Evolutionary conservation across 2,888 invertebrate species (phyloP).

Genomic region (Choreutis nemorana): DNA sequence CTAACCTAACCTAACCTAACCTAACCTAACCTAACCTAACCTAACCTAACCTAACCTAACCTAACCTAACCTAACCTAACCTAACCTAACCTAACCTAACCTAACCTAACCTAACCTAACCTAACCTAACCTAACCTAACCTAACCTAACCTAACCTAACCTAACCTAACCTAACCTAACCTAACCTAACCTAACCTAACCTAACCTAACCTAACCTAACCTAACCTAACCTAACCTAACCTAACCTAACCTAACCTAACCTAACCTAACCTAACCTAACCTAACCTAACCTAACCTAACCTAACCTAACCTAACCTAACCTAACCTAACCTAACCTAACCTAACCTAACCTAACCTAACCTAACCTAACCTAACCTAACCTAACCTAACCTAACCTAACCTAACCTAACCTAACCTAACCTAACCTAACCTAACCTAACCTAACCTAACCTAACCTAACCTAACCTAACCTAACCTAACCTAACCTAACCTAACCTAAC

Average conservation of each 20-base stretch:
- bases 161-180: constrained; percentile 3
- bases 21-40: constrained; percentile 3
- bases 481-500: constrained; percentile 3
- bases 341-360: constrained; percentile 3
- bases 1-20: constrained; percentile 3
- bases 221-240: constrained; percentile 3
- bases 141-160: constrained; percentile 3
- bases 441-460: constrained; percentile 3
- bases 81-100: constrained; percentile 3
- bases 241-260: constrained; percentile 3
- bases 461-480: constrained; percentile 3
- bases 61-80: constrained; percentile 3
- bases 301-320: constrained; percentile 3
- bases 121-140: constrained; percentile 3
- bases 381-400: constrained; percentile 3
- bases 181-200: constrained; percentile 3
- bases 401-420: constrained; percentile 3
- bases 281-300: constrained; percentile 3
- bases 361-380: constrained; percentile 3
- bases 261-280: constrained; percentile 3
- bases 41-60: constrained; percentile 3
- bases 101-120: constrained; percentile 3
- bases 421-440: constrained; percentile 3
- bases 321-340: constrained; percentile 3
- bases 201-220: constrained; percentile 3